A percentile compares a stretch with the other conserved stretches of the same genome.
These are phyloP conservation scores for Caenorhabditis afra DNA, from an alignment of 2,888 invertebrate species.

Conservation along the genomic window DNA sequence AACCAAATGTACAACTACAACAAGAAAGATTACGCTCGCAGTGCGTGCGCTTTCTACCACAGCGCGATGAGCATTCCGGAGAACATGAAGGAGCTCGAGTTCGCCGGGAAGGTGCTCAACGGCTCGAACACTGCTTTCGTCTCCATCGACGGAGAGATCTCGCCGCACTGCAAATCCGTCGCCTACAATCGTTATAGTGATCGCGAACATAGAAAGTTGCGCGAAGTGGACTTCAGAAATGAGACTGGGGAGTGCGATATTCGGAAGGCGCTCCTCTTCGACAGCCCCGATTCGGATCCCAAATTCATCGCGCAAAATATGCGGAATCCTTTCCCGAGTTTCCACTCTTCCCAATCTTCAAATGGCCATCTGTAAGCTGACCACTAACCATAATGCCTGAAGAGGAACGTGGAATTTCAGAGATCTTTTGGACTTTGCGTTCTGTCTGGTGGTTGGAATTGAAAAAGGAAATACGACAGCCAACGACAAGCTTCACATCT, in stretches of 20 bases:
- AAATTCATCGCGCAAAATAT: background rate
- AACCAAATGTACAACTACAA: too few species aligned
- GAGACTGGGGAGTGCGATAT: background rate
- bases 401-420: too few species aligned
- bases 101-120: background rate
- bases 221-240: background rate
- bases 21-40: background rate
- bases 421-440: too few species aligned
- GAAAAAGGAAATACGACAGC: too few species aligned
- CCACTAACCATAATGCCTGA: too few species aligned
- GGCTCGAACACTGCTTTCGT: background rate
- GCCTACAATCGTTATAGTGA: too few species aligned
- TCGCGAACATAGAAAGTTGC: background rate
- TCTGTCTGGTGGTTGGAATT: too few species aligned
- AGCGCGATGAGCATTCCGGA: constrained; percentile 4
- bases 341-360: too few species aligned
- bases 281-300: constrained; percentile 8
- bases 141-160: constrained; percentile 11
- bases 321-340: too few species aligned
- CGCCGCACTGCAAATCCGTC: background rate
- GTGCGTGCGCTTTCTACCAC: background rate
- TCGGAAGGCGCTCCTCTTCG: background rate
- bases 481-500: too few species aligned
- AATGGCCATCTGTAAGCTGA: too few species aligned
- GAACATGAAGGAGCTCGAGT: background rate